Evolutionary conservation across 2,888 invertebrate genomes (phyloP).

Genomic region (Megamerina dolium): DNA sequence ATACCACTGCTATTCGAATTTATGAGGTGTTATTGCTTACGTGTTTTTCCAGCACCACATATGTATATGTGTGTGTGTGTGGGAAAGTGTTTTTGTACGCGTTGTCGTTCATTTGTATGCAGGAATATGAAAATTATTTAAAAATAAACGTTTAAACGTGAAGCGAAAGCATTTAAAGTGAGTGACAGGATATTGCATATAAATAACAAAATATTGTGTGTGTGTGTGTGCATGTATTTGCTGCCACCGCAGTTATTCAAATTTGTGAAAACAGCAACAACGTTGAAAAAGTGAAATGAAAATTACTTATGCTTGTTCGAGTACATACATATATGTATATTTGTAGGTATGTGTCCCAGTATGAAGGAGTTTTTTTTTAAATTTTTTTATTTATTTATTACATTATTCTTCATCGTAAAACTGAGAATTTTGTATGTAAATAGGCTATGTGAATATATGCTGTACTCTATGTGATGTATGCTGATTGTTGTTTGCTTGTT

Average conservation of each 20-base stretch:
- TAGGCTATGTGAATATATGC: no score
- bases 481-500: no score
- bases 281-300: no score
- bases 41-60: neutral
- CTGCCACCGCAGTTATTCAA: neutral
- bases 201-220: constrained; percentile 2
- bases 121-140: no score
- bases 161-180: constrained; percentile 4
- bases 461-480: no score
- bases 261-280: no score
- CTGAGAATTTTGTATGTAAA: no score
- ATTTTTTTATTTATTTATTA: no score
- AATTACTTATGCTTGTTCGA: neutral
- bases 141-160: constrained; percentile 1
- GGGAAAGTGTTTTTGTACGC: no score
- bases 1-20: neutral
- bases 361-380: neutral
- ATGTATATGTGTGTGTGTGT: neutral
- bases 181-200: constrained; percentile 5
- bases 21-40: constrained; percentile 5
- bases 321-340: neutral
- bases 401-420: no score
- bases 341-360: neutral
- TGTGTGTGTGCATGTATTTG: neutral
- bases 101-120: no score